Evolutionary conservation across 2,888 invertebrate species (phyloP).

Genomic region (Oligia strigilis): DNA sequence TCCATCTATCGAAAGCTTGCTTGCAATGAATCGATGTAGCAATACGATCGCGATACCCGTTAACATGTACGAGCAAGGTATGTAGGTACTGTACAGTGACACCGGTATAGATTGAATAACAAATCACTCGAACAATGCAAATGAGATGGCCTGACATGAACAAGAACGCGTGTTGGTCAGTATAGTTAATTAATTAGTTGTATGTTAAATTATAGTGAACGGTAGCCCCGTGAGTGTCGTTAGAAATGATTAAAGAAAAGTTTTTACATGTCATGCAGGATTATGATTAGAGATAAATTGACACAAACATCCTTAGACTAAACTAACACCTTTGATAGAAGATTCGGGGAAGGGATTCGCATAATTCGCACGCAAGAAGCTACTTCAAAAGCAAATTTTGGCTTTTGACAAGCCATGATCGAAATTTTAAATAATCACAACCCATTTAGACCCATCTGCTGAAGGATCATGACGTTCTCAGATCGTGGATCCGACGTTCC

Average conservation of each 20-base stretch:
- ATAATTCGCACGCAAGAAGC: not conserved
- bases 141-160: conserved; percentile 58
- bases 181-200: conserved; percentile 51
- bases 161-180: conserved; percentile 37
- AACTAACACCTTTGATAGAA: not conserved
- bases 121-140: conserved; percentile 68
- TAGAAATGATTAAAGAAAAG: conserved; percentile 1
- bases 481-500: conserved; percentile 49
- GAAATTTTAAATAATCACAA: conserved; percentile 14
- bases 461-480: conserved; percentile 41
- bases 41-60: conserved; percentile 61
- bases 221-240: conserved; percentile 2
- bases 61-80: conserved; percentile 67
- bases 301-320: not conserved
- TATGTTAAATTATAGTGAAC: conserved; percentile 21
- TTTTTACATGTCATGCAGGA: not conserved
- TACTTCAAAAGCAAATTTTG: conserved; percentile 9
- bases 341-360: not conserved
- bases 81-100: conserved; percentile 63
- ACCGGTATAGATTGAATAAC: conserved; percentile 71
- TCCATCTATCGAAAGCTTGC: conserved; percentile 69
- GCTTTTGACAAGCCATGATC: not conserved
- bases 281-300: not conserved
- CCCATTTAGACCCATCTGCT: conserved; percentile 26
- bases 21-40: conserved; percentile 70